Evolutionary conservation across 92 coral and sea anemone species (phyloP), one percentile per base, ranked within the genome.

Genomic region (Galaxea fascicularis): DNA sequence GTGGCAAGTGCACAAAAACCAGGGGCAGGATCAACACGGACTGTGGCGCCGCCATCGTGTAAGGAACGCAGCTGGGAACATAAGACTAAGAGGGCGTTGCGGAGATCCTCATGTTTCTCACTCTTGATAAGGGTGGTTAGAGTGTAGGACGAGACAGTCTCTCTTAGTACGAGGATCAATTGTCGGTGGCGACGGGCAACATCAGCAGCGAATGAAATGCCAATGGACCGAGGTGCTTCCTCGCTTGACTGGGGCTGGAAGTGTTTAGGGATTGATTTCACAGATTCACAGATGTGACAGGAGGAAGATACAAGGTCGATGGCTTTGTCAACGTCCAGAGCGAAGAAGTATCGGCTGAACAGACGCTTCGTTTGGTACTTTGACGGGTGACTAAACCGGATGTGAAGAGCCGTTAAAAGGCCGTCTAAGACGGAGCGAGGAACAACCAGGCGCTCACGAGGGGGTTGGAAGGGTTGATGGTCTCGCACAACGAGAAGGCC

Each of bases 111-210:
- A n/a, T n/a, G n/a, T n/a, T n/a, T n/a, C n/a, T n/a, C n/a, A n/a
- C n/a, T n/a, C n/a, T n/a, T n/a, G n/a, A n/a, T n/a, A n/a, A n/a
- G n/a, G n/a, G n/a, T n/a, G n/a, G n/a, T n/a, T n/a, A n/a, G n/a
- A 58, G 87, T 87, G 76, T 79, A 80, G 1, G 84, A 88, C 6
- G 83, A 88, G 62, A 74, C 85, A 28, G 81, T 66, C 79, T 88
- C 76, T 72, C 71, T 45, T 65, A 78, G 27, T 4, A 84, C 82
- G 10, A 89, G 84, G 57, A 83, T 83, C 7, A 31, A 65, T 17
- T 83, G 89, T 56, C 74, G 21, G 56, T 89, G 65, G 4, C 83
- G 71, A 29, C 89, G 30, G 76, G 68, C 29, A 71, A 85, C 78
- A 73, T 73, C 63, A 26, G 63, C 45, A 51, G 76, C 87, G 29